A percentile compares a stretch with the other conserved stretches of the same genome.
Evolutionary conservation across 2,797 vertebrate species (phyloP).

Genomic region (Etheostoma nigrum): DNA sequence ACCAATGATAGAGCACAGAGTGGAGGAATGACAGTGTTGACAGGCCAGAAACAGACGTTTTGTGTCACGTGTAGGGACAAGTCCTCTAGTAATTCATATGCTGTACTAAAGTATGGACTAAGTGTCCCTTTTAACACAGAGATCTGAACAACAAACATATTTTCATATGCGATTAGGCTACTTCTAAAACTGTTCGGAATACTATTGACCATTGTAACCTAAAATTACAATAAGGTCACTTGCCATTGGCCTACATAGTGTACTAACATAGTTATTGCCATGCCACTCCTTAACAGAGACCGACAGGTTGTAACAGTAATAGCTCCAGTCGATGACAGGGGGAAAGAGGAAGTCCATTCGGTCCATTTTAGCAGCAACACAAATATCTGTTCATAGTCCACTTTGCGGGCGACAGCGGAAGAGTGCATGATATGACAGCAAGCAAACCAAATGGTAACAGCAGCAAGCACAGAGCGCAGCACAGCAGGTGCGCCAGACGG

Average conservation of each 20-base stretch:
- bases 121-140: background rate
- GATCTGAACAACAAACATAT: background rate
- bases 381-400: constrained; percentile 1
- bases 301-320: no score
- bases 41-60: constrained; percentile 1
- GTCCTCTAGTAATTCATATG: background rate
- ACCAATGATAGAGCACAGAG: constrained; percentile 43
- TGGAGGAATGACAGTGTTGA: constrained; percentile 32
- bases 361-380: constrained; percentile 18
- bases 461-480: background rate
- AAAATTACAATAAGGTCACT: background rate
- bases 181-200: background rate
- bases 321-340: background rate
- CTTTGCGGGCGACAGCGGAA: constrained; percentile 23
- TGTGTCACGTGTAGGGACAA: background rate
- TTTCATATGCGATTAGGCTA: background rate
- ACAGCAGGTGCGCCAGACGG: constrained; percentile 7
- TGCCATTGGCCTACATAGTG: no score
- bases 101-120: background rate
- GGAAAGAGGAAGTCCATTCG: constrained; percentile 64
- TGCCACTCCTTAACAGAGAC: fast-evolving
- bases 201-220: background rate
- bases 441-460: background rate
- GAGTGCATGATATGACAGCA: constrained; percentile 4
- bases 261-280: background rate